Conservation (phyloP, 64 coral and sea anemone species). For the Dendronephthya gigantea region DNA sequence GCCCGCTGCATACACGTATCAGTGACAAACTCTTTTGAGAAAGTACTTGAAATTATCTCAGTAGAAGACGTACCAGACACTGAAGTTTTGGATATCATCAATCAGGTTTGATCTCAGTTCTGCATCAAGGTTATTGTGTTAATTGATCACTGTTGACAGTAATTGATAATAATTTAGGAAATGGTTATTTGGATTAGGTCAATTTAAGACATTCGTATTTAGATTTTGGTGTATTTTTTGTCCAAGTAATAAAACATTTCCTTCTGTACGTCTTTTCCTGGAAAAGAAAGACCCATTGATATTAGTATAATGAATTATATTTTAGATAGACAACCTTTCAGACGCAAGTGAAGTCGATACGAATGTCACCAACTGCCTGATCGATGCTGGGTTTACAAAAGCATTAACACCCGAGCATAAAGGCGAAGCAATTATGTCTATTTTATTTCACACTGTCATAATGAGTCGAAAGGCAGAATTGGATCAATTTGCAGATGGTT, state of each 20-base stretch:
- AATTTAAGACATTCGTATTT: too few species aligned
- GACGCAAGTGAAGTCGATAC: not conserved
- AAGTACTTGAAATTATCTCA: not conserved
- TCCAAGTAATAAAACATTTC: too few species aligned
- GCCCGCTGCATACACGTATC: not conserved
- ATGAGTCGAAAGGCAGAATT: not conserved
- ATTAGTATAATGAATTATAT: not conserved
- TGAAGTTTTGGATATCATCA: not conserved
- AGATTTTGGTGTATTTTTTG: too few species aligned
- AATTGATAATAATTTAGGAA: too few species aligned
- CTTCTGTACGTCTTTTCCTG: too few species aligned
- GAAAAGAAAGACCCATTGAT: too few species aligned
- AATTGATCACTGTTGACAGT: too few species aligned
- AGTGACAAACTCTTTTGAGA: not conserved
- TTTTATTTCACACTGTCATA: not conserved
- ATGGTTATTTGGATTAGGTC: too few species aligned
- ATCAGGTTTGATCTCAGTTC: not conserved
- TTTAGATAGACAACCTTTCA: not conserved
- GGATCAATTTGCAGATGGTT: not conserved
- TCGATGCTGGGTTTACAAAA: not conserved
- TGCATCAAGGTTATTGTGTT: too few species aligned
- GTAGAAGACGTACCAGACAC: not conserved
- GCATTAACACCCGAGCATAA: not conserved
- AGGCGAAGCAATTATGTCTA: not conserved
- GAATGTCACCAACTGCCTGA: not conserved